phyloP scores from a whole-genome alignment of 2,888 invertebrate genomes.

The Protodeltote pygarga region DNA sequence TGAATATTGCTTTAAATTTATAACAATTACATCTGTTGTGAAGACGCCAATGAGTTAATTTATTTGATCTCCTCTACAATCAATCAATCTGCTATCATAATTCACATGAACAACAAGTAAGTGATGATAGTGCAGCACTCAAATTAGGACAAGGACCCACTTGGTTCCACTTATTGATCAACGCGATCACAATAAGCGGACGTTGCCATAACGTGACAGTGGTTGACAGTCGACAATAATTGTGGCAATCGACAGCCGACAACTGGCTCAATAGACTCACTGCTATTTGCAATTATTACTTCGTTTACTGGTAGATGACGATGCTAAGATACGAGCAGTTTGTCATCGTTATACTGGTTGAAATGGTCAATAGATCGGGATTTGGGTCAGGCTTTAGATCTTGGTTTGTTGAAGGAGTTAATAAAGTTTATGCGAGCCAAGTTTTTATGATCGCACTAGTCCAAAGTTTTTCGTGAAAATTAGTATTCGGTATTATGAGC shows the following conservation, averaged over 20 bases:
- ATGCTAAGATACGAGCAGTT: slow-evolving; percentile 14
- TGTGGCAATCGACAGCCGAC: slow-evolving; percentile 63
- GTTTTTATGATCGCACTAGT: slow-evolving; percentile 26
- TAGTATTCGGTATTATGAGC: too few species aligned
- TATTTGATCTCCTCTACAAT: slow-evolving; percentile 22
- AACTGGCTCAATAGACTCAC: slow-evolving; percentile 53
- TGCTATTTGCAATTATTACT: slow-evolving; percentile 44
- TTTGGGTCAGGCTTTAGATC: slow-evolving; percentile 26
- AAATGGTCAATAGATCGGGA: slow-evolving; percentile 25
- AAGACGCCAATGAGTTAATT: slow-evolving; percentile 6
- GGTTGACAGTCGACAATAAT: slow-evolving; percentile 64
- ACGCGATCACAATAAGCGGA: slow-evolving; percentile 80
- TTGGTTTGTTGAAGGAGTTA: slow-evolving; percentile 14
- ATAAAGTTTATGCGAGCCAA: slow-evolving; percentile 22
- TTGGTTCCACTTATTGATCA: slow-evolving; percentile 69
- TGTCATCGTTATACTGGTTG: slow-evolving; percentile 30
- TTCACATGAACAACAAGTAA: slow-evolving; percentile 28
- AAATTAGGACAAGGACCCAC: slow-evolving; percentile 73
- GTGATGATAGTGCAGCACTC: slow-evolving; percentile 46
- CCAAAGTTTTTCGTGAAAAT: too few species aligned
- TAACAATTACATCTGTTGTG: neutral
- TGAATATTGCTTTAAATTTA: neutral
- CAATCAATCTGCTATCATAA: slow-evolving; percentile 21
- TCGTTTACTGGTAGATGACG: slow-evolving; percentile 32
- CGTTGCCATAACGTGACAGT: slow-evolving; percentile 69